A percentile compares a stretch with the other conserved stretches of the same genome.
These are phyloP conservation scores for Lithophane socia DNA, from an alignment of 2,888 invertebrate genomes.

Conservation along the genomic window DNA sequence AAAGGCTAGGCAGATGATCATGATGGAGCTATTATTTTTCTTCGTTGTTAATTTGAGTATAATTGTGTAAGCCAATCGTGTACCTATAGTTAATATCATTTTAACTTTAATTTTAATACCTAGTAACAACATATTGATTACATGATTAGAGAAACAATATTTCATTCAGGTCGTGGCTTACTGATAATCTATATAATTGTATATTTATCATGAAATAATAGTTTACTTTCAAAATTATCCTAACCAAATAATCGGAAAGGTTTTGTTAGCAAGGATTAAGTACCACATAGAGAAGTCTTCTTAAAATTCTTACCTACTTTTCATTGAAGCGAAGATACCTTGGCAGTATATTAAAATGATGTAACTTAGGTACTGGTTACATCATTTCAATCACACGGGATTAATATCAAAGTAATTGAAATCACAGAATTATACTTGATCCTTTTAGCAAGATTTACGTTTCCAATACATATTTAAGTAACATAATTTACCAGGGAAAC, in stretches of 20 bases:
- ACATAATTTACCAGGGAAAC: constrained; percentile 41
- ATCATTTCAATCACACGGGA: neutral
- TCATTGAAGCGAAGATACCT: neutral
- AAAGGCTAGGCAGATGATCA: no score
- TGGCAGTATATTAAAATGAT: neutral
- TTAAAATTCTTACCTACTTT: neutral
- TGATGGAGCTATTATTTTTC: no score
- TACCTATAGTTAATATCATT: neutral
- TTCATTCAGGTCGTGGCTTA: neutral
- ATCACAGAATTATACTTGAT: neutral
- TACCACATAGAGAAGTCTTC: neutral
- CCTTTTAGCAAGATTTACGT: constrained; percentile 15
- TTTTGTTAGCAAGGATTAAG: neutral
- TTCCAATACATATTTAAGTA: constrained; percentile 37
- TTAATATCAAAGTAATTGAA: constrained; percentile 9
- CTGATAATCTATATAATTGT: neutral
- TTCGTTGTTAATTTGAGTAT: no score
- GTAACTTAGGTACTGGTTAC: neutral
- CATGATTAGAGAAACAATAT: no score
- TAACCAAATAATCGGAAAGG: neutral
- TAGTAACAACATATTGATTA: neutral
- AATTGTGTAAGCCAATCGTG: no score
- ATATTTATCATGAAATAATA: neutral
- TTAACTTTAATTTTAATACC: neutral
- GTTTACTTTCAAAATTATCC: neutral